Evolutionary conservation across 2,113 vertebrate species (phyloP).

Genomic region (Sceloporus undulatus): DNA sequence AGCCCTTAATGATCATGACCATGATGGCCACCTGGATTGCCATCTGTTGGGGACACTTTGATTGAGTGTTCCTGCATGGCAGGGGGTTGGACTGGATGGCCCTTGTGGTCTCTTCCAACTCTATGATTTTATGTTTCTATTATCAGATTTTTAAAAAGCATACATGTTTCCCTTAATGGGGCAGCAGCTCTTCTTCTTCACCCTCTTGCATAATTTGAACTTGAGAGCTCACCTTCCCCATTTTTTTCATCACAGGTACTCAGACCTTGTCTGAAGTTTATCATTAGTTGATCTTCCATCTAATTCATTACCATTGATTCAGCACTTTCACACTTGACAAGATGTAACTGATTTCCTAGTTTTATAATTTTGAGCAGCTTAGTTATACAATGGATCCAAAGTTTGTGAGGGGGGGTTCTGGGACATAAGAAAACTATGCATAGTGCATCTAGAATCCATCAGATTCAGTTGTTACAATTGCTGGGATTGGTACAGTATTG

Average conservation of each 20-base stretch:
- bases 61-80: no score
- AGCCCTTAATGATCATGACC: no score
- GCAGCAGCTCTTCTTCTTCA: no score
- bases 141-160: not conserved
- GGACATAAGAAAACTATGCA: no score
- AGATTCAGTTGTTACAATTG: not conserved
- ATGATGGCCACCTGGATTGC: no score
- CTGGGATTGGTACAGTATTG: not conserved
- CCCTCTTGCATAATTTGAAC: not conserved
- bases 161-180: not conserved
- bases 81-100: no score
- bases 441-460: not conserved
- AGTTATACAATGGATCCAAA: not conserved
- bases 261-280: not conserved
- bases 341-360: slow-evolving; percentile 4
- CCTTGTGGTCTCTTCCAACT: no score
- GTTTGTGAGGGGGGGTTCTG: not conserved
- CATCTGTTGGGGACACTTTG: no score
- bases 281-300: not conserved
- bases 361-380: not conserved
- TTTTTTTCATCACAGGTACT: not conserved
- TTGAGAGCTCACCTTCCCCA: not conserved
- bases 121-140: no score
- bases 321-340: slow-evolving; percentile 4
- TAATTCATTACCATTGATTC: not conserved